These are phyloP conservation scores for Parthenolecanium corni DNA, from an alignment of 2,888 invertebrate species.

Conservation along the genomic window DNA sequence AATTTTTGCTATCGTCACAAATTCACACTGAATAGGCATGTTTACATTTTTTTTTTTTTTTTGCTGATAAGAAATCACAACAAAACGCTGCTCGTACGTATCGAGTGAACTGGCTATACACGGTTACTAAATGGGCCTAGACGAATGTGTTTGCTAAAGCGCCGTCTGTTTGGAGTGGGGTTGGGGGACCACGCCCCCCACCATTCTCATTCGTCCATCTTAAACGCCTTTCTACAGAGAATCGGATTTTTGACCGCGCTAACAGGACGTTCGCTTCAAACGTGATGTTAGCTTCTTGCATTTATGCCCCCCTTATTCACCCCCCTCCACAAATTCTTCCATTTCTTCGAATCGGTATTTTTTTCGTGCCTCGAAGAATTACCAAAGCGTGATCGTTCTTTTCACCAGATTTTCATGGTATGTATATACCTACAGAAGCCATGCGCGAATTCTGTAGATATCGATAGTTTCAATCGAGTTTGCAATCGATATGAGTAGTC, in stretches of 20 bases:
- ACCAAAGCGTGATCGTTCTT: no score
- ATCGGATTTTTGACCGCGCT: background rate
- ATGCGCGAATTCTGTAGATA: no score
- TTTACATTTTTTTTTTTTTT: background rate
- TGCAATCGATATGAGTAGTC: no score
- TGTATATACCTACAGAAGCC: no score
- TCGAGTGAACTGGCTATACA: conserved; percentile 15
- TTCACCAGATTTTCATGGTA: no score
- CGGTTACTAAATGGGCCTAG: conserved; percentile 10
- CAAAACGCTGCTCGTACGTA: conserved; percentile 16
- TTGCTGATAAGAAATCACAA: conserved; percentile 7
- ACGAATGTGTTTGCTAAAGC: background rate
- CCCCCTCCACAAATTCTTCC: background rate
- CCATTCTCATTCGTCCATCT: conserved; percentile 2
- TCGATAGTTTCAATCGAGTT: no score
- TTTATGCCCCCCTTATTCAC: conserved; percentile 1
- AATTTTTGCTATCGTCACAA: background rate
- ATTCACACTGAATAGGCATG: background rate
- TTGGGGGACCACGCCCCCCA: conserved; percentile 14
- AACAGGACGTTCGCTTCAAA: no score
- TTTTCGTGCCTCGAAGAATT: conserved; percentile 2
- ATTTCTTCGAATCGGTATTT: conserved; percentile 1
- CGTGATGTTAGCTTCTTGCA: no score
- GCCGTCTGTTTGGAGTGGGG: background rate
- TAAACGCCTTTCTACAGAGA: background rate